Base-by-base conservation (phyloP, 2,888 invertebrate genomes). In the Stenotaenia linearis region DNA sequence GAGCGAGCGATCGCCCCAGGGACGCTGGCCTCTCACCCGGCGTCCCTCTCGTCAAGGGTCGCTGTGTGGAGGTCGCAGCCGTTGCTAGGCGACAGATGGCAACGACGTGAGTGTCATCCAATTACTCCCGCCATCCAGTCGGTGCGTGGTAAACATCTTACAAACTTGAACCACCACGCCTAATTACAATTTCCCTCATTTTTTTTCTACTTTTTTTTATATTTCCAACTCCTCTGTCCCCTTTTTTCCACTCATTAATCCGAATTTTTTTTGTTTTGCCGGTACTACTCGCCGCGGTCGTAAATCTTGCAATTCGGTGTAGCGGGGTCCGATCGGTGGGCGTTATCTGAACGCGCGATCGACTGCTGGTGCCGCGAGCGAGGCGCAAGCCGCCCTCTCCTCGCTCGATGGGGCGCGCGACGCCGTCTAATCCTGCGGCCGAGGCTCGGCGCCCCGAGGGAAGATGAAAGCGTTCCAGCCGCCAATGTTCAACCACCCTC, bases 1-100 rank as follows among this genome's bases (percentile, higher is more conserved):
- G 4, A 28, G 25, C 28, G 10, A 25, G 69, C 69, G 69, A 69
- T n/a, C 69, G 15, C 69, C 69, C 25, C 23, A 69, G 69, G 28
- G 69, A 69, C 69, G 7, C 28, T 69, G 69, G 69, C 25, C 69
- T 69, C 69, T 69, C 69, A 25, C 28, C 69, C 50, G n/a, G 50
- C 18, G 50, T 50, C 21, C 25, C 69, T 28, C 28, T 69, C 25
- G 28, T 28, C 69, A 69, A 28, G 69, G 69, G 69, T 69, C 69
- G 69, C 25, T 69, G 28, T 69, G 69, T 69, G 69, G 69, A 69
- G 69, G 69, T 69, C 69, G 25, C 28, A 69, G 69, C 28, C 69
- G 69, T 69, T 69, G 69, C 69, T 69, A 69, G 69, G 69, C 69
- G 69, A 69, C 69, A 69, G 69, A 69, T 69, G 69, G 69, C 69